phyloP scores from a whole-genome alignment of 1,140 invertebrate species.

The Aphelenchoides fujianensis region DNA sequence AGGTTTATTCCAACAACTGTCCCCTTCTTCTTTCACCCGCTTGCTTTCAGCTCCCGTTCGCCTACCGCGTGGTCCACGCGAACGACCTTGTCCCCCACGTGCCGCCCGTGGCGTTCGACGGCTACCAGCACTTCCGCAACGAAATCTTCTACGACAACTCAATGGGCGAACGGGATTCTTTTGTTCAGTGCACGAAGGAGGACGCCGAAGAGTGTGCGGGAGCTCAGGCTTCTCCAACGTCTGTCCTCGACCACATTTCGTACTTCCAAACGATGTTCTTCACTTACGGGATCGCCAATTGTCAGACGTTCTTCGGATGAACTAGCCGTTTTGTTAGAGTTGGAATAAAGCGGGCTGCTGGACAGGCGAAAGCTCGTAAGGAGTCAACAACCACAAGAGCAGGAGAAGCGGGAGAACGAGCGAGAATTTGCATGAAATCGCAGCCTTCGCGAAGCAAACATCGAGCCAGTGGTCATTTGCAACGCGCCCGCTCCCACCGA shows the following conservation, averaged over 20 bases:
- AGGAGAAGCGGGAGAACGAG: no score
- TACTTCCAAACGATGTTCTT: constrained; percentile 6
- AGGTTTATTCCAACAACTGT: not conserved
- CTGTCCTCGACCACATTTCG: constrained; percentile 5
- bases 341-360: no score
- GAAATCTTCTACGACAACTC: not conserved
- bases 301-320: not conserved
- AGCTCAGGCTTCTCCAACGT: not conserved
- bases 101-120: constrained; percentile 22
- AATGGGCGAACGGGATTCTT: not conserved
- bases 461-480: no score
- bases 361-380: no score
- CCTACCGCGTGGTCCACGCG: constrained; percentile 12
- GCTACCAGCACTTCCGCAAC: constrained; percentile 31
- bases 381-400: no score
- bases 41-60: not conserved
- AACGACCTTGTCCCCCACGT: constrained; percentile 16
- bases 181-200: not conserved
- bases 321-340: no score
- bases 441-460: no score
- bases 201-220: not conserved
- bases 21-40: not conserved
- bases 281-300: not conserved
- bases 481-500: no score
- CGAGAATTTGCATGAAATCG: no score